Evolutionary conservation across 2,888 invertebrate genomes (phyloP).

Genomic region (Drosophila prolongata): DNA sequence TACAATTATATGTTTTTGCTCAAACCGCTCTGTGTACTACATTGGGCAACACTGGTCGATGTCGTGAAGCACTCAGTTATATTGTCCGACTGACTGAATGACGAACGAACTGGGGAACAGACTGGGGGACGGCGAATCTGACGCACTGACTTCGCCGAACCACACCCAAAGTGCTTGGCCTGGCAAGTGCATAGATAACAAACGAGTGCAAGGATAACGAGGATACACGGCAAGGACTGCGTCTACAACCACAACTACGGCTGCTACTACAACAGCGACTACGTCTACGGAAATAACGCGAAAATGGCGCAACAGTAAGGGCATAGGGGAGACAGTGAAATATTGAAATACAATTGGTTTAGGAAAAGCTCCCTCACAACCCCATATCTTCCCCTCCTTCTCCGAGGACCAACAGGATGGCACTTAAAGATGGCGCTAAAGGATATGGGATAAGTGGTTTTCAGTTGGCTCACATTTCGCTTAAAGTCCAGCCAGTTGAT

Average conservation of each 20-base stretch:
- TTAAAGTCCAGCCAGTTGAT: constrained; percentile 19
- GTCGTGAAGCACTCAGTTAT: constrained; percentile 69
- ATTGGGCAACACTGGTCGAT: constrained; percentile 19
- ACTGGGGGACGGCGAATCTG: constrained; percentile 5
- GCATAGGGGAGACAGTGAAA: constrained; percentile 71
- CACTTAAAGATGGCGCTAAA: constrained; percentile 34
- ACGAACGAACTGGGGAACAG: background rate
- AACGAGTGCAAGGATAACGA: constrained; percentile 76
- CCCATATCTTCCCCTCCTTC: constrained; percentile 2
- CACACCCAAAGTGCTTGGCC: constrained; percentile 63
- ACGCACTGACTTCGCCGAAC: constrained; percentile 20
- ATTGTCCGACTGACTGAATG: constrained; percentile 66
- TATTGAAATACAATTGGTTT: constrained; percentile 79
- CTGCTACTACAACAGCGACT: constrained; percentile 1
- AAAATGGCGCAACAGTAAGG: constrained; percentile 65
- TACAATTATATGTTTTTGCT: no score
- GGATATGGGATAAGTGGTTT: constrained; percentile 20
- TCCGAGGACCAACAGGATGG: constrained; percentile 17
- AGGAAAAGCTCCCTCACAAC: constrained; percentile 21
- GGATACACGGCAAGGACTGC: constrained; percentile 35
- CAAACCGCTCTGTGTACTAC: no score
- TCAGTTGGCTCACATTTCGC: constrained; percentile 8
- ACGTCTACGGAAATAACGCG: constrained; percentile 38
- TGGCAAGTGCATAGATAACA: constrained; percentile 65
- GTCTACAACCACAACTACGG: constrained; percentile 8